phyloP scores from a whole-genome alignment of 2,797 vertebrate genomes.

The Ataeniobius toweri region DNA sequence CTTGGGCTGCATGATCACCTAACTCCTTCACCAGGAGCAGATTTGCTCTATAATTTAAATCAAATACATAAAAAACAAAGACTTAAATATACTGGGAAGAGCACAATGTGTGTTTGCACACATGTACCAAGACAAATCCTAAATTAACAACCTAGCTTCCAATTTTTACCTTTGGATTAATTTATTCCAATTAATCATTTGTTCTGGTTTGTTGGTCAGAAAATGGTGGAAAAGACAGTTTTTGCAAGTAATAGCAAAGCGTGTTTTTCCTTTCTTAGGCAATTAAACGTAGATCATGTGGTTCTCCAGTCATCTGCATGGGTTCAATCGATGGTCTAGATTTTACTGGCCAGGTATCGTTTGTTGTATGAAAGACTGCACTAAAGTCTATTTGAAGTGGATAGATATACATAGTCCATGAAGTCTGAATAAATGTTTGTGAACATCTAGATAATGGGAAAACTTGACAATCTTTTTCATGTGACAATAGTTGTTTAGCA shows the following conservation, averaged over 20 bases:
- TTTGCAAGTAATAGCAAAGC: background rate
- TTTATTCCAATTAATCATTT: background rate
- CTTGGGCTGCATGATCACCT: constrained; percentile 91
- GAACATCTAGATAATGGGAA: background rate
- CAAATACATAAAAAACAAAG: background rate
- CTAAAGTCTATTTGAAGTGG: background rate
- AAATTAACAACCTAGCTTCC: background rate
- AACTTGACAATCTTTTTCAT: background rate
- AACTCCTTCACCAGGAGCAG: constrained; percentile 88
- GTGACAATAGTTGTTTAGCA: background rate
- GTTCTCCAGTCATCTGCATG: background rate
- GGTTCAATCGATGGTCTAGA: background rate
- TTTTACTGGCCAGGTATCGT: background rate
- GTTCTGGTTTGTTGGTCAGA: background rate
- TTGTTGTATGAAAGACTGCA: background rate
- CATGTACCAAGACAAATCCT: background rate
- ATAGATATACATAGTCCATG: background rate
- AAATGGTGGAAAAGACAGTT: background rate
- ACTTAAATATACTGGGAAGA: background rate
- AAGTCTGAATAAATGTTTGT: background rate
- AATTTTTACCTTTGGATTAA: background rate
- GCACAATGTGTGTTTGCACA: background rate
- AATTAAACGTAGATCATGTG: background rate
- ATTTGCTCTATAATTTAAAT: constrained; percentile 82
- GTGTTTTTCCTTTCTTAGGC: background rate